Evolutionary conservation across 1,140 invertebrate species (phyloP).

Genomic region (Drosophila paulistorum): DNA sequence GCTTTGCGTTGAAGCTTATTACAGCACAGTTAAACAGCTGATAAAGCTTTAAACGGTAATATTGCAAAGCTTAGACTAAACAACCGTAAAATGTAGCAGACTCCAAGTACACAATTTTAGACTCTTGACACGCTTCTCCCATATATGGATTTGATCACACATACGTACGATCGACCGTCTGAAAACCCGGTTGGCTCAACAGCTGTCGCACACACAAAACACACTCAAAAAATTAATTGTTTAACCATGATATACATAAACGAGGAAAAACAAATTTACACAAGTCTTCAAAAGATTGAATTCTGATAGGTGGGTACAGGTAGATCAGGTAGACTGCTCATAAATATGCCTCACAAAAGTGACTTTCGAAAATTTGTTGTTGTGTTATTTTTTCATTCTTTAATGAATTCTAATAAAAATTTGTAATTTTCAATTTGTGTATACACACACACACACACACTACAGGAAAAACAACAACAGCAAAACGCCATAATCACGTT

Average conservation of each 20-base stretch:
- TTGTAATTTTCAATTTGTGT: slow-evolving; percentile 45
- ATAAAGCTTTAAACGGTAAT: slow-evolving; percentile 1
- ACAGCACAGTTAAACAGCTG: slow-evolving; percentile 6
- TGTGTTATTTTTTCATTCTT: background rate
- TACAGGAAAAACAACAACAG: background rate
- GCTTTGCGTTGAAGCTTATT: background rate
- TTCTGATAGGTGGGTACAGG: slow-evolving; percentile 1
- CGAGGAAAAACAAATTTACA: slow-evolving; percentile 55
- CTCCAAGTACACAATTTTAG: background rate
- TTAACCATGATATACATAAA: slow-evolving; percentile 4
- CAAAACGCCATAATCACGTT: slow-evolving; percentile 45
- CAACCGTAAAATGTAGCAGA: background rate
- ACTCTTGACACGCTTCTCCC: background rate
- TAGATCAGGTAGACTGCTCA: slow-evolving; percentile 5
- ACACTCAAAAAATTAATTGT: background rate
- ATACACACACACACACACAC: background rate
- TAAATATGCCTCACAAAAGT: slow-evolving; percentile 40
- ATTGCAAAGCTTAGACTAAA: background rate
- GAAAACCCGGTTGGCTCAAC: background rate
- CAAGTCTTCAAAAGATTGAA: slow-evolving; percentile 47
- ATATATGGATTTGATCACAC: background rate
- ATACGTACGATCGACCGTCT: background rate
- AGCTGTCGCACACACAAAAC: background rate
- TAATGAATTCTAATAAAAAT: slow-evolving; percentile 32
- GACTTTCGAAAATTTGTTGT: slow-evolving; percentile 6